Evolutionary conservation across 2,888 invertebrate genomes (phyloP).

Genomic region (Seladonia tumulorum): DNA sequence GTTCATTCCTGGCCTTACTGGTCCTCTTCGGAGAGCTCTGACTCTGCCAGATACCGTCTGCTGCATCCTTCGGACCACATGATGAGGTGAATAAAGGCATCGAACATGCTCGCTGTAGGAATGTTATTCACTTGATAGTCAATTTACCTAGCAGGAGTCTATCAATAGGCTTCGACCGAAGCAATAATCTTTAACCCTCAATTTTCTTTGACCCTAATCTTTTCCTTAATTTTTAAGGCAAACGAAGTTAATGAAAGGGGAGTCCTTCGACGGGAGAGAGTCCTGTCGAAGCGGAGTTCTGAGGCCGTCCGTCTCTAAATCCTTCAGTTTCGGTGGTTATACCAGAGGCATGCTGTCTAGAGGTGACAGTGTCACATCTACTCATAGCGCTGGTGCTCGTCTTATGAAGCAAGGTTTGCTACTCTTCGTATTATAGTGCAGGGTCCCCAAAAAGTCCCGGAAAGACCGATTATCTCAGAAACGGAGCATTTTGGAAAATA

Average conservation of each 20-base stretch:
- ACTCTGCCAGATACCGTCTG: constrained; percentile 80
- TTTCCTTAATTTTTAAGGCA: constrained; percentile 72
- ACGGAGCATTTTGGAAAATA: too few species aligned
- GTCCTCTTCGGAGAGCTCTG: constrained; percentile 82
- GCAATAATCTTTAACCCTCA: too few species aligned
- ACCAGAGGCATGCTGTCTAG: constrained; percentile 86
- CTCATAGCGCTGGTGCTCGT: constrained; percentile 87
- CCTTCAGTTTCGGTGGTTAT: constrained; percentile 95
- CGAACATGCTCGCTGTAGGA: neutral
- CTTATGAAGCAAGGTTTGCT: constrained; percentile 91
- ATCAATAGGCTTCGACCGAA: too few species aligned
- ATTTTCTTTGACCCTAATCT: too few species aligned
- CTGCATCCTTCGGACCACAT: constrained; percentile 80
- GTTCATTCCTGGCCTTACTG: constrained; percentile 82
- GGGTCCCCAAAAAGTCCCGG: neutral
- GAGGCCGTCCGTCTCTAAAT: constrained; percentile 89
- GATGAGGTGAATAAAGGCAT: constrained; percentile 71
- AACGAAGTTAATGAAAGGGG: constrained; percentile 84
- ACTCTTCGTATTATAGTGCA: constrained; percentile 11
- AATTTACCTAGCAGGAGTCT: too few species aligned
- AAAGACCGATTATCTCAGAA: too few species aligned
- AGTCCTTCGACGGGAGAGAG: constrained; percentile 85
- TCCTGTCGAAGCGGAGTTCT: constrained; percentile 83
- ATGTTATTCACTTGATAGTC: too few species aligned
- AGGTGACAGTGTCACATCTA: constrained; percentile 88